These are phyloP conservation scores for Paralichthys olivaceus DNA, from an alignment of 2,113 vertebrate species.

Conservation along the genomic window DNA sequence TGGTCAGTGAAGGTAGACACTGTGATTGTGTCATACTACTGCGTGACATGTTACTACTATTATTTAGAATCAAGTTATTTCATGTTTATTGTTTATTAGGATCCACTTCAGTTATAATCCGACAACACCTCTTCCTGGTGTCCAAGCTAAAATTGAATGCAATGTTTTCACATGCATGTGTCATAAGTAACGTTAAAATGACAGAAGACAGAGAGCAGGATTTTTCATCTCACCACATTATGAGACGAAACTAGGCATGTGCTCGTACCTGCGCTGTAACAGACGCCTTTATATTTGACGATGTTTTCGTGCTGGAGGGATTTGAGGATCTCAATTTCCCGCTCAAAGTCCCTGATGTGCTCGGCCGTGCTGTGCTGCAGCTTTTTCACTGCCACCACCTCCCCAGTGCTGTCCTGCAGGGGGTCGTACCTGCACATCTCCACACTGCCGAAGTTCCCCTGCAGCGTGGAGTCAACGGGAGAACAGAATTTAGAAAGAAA, in stretches of 20 bases:
- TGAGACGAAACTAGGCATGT: not conserved
- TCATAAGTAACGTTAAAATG: too few relatives aligned
- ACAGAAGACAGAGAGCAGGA: too few relatives aligned
- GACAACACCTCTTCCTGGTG: not conserved
- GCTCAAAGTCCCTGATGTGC: slow-evolving; percentile 94
- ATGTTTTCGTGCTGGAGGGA: slow-evolving; percentile 99
- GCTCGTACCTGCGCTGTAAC: slow-evolving; percentile 93
- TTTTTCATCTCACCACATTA: too few relatives aligned
- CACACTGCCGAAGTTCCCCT: slow-evolving; percentile 99
- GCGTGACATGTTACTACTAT: too few relatives aligned
- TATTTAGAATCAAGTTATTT: not conserved
- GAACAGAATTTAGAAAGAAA: not conserved
- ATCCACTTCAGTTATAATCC: not conserved
- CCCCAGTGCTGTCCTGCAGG: slow-evolving; percentile 95
- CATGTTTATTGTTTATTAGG: not conserved
- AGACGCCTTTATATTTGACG: slow-evolving; percentile 97
- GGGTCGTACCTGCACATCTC: slow-evolving; percentile 98
- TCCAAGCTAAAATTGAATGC: too few relatives aligned
- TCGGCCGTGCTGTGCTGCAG: slow-evolving; percentile 96
- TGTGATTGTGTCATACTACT: too few relatives aligned
- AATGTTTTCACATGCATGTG: too few relatives aligned
- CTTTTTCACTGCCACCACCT: slow-evolving; percentile 98
- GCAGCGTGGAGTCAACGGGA: not conserved
- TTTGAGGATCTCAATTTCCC: slow-evolving; percentile 97
- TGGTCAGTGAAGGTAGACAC: too few relatives aligned